Evolutionary conservation across 2,797 vertebrate genomes (phyloP), one percentile per base, ranked within the genome.

Genomic region (Melopsittacus undulatus): DNA sequence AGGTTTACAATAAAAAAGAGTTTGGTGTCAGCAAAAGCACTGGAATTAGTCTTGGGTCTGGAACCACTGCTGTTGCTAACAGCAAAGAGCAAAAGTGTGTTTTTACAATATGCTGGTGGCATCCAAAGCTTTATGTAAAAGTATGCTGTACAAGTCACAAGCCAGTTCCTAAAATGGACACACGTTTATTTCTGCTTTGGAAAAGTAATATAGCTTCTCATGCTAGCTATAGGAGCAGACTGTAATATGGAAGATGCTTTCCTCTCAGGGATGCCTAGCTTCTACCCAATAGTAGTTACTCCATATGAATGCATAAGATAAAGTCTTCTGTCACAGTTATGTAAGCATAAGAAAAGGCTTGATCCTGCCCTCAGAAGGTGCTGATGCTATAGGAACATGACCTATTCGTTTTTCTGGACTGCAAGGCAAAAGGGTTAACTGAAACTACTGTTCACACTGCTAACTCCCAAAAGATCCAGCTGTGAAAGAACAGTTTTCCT

Each of bases 151-250:
- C 78, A 70, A 70, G 89, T 70, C 21, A 84, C 52, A 73, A 92
- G 40, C 82, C 76, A 84, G 63, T 87, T 97, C 74, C 85, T 73
- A 72, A 95, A 97, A 91, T 87, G 81, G 87, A 48, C 80, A 52
- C 9, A 6, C 0, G 0, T 51, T 83, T 1, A 20, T 90, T 87
- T 83, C 57, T 83, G 26, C 73, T n/a, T 81, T 63, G 63, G 48
- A 64, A 43, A 86, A 77, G 42, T 82, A 43, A 36, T 68, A n/a
- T 0, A 73, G 18, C 51, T 82, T 89, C 74, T 89, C 13, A 26
- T 1, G 4, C 20, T 73, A 81, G 77, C 57, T 92, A 22, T 27
- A 74, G 68, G 67, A 95, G 52, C 81, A 76, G 64, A 77, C 64
- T 45, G 6, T 82, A 49, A 45, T 20, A 29, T 82, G 52, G 79